These are phyloP conservation scores for Maniola jurtina DNA, from an alignment of 1,140 invertebrate species.

Conservation along the genomic window DNA sequence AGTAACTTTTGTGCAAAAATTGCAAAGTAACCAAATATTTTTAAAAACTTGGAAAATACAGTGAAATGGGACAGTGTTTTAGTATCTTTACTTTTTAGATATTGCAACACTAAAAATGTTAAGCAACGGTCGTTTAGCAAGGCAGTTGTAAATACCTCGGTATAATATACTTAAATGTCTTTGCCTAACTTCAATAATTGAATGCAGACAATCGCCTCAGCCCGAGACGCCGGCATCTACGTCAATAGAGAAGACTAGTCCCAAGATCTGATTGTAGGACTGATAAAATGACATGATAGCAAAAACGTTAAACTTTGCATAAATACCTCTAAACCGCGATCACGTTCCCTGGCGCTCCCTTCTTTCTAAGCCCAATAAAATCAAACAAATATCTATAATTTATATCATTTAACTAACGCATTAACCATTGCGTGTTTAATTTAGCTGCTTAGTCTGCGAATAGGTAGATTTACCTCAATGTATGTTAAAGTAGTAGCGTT, in stretches of 20 bases:
- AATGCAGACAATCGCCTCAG: not conserved
- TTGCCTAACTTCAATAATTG: not conserved
- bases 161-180: no score
- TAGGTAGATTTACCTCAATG: constrained; percentile 16
- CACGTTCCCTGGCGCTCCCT: constrained; percentile 46
- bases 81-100: no score
- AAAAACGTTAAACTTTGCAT: constrained; percentile 47
- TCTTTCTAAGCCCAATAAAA: constrained; percentile 35
- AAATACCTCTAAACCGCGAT: constrained; percentile 54
- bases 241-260: constrained; percentile 18
- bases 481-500: constrained; percentile 3
- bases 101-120: no score
- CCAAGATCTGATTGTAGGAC: constrained; percentile 36
- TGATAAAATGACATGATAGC: constrained; percentile 42
- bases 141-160: no score
- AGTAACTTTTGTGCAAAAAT: no score
- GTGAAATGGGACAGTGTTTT: no score
- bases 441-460: no score
- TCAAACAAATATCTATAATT: constrained; percentile 21
- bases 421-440: constrained; percentile 33
- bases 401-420: not conserved
- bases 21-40: no score
- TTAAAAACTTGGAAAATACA: no score
- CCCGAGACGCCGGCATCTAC: constrained; percentile 1
- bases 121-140: no score